Base-by-base conservation (phyloP, 2,797 vertebrate genomes). In the Crypturellus tataupa region DNA sequence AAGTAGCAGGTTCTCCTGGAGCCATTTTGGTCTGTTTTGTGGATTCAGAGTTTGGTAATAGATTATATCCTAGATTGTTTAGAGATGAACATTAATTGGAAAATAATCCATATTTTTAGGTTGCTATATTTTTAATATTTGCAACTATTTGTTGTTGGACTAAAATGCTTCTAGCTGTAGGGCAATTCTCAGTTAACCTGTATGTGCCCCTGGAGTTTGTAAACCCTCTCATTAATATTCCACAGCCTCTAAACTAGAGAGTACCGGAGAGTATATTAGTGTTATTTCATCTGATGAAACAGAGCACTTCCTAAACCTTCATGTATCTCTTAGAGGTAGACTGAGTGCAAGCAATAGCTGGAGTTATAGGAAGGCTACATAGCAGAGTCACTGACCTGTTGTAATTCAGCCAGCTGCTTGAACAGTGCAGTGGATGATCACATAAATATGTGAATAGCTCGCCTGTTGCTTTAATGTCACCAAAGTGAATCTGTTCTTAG, bases 1-100 rank as follows among this genome's bases (percentile, higher is more conserved):
- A 93, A 94, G 88, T 95, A 92, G 85, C 85, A 90, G 89, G 90
- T 80, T 94, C 75, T 89, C 91, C 62, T 92, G 78, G 82, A 95
- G 90, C 91, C 92, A 85, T 87, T 71, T 94, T 65, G 83, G 56
- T 93, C 93, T 94, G 56, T 71, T 83, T 92, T 85, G 56, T 91
- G 67, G 40, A 85, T 85, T 85, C 64, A 80, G 76, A 92, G 73
- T 85, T 63, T 80, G 40, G 69, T 85, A 60, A 39, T 58, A 94
- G 85, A 90, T 9, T 67, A 86, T 70, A 51, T 81, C 64, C 59
- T 93, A 91, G 80, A 58, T 86, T 81, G 75, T 46, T 92, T 73
- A 93, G 91, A 86, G 76, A 35, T 87, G 82, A 89, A 55, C 29
- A 51, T 91, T 76, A 86, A 80, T 93, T 91, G 83, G 73, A 70